These are phyloP conservation scores for Acromyrmex heyeri DNA, from an alignment of 1,140 invertebrate genomes.

Conservation along the genomic window DNA sequence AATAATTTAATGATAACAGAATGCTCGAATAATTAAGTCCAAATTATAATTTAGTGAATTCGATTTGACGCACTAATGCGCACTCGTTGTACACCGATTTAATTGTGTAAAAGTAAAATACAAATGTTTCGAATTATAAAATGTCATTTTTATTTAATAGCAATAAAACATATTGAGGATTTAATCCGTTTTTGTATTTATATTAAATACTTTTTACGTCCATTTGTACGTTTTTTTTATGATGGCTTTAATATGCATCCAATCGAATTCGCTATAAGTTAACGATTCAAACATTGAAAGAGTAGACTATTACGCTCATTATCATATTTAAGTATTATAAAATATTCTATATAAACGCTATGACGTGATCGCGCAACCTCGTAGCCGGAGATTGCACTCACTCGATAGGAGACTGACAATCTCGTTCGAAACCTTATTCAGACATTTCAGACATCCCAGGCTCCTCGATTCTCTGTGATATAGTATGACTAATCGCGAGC, in stretches of 20 bases:
- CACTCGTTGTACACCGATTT: too few relatives aligned
- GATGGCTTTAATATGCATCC: too few relatives aligned
- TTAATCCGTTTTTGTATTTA: too few relatives aligned
- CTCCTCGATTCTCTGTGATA: not conserved
- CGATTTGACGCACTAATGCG: too few relatives aligned
- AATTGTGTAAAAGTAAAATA: too few relatives aligned
- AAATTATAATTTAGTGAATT: not conserved
- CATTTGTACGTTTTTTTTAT: too few relatives aligned
- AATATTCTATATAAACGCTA: not conserved
- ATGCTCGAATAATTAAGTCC: not conserved
- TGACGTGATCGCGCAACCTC: not conserved
- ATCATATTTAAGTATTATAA: not conserved
- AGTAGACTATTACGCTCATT: not conserved
- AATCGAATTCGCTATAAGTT: too few relatives aligned
- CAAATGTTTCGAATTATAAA: too few relatives aligned
- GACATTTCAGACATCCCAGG: not conserved
- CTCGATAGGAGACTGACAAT: not conserved
- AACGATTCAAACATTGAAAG: not conserved
- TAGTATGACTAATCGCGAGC: constrained; percentile 41
- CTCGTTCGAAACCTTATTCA: constrained; percentile 17
- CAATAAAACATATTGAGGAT: too few relatives aligned
- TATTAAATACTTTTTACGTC: too few relatives aligned
- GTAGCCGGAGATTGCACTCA: not conserved
- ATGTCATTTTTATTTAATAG: too few relatives aligned
- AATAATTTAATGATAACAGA: not conserved